Base-by-base conservation (phyloP, 2,888 invertebrate genomes). In the Aspidiotus destructor region DNA sequence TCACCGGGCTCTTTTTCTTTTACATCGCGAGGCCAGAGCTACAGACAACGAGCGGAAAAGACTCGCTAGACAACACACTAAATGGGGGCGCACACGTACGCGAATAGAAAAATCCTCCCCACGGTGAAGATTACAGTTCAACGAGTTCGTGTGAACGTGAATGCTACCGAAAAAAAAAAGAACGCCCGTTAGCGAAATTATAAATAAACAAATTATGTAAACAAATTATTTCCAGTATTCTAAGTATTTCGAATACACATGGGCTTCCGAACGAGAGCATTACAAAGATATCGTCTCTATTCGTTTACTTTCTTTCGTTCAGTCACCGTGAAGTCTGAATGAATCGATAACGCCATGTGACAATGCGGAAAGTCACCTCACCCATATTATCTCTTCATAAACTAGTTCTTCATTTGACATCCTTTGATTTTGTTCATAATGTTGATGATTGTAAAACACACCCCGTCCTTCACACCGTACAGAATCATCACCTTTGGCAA, bases 151-250 rank as follows among this genome's bases (percentile, higher is more conserved):
- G 65, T 65, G 65, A 65, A 65, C 65, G 64, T 41, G 55, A 64
- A 55, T 42, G 41, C 11, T 28, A 28, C 28, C 28, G 28, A 28
- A 28, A 28, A 28, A 28, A 28, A 28, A 28, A 28, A 52, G 63
- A 48, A 53, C 44, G 42, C 48, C 65, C 58, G 48, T 42, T 58
- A 48, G 65, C 58, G 42, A 65, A 65, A 65, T 65, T 65, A 58
- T 65, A 65, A 57, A 65, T 65, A 65, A 65, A 65, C 65, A 65
- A 65, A 65, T 65, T 65, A 65, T 65, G 65, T 65, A 65, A 65
- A 65, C 65, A 65, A 65, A 65, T 65, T 65, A 65, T 65, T 65
- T 65, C 57, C 65, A 65, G 57, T 65, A 65, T 65, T 65, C 58
- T 65, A 65, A 65, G 60, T 64, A 58, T 65, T 65, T 58, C 28